Percentiles rank a stretch among this genome's conserved stretches.
phyloP scores from a whole-genome alignment of 2,113 vertebrate species.

The Toxotes jaculatrix region DNA sequence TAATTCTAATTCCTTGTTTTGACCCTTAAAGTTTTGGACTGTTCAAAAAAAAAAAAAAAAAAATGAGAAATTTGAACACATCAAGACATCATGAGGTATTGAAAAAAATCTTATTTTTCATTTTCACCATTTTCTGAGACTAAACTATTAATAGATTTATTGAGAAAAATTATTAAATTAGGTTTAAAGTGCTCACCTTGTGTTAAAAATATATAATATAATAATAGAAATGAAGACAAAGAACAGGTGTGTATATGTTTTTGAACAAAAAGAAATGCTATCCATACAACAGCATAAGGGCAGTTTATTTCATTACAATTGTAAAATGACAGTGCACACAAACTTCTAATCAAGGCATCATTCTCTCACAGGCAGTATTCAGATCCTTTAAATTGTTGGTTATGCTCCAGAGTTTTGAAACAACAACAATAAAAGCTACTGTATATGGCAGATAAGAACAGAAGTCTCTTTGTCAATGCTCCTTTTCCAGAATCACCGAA shows the following conservation, averaged over 20 bases:
- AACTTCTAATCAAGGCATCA: conserved; percentile 63
- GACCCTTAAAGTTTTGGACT: no score
- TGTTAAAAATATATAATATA: background rate
- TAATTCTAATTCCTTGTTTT: no score
- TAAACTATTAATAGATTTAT: no score
- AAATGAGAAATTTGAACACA: no score
- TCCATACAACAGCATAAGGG: conserved; percentile 63
- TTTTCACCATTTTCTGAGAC: background rate
- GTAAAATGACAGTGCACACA: conserved; percentile 72
- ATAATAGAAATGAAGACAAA: background rate
- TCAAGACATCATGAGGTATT: no score
- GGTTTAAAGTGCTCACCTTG: background rate
- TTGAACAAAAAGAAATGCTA: conserved; percentile 5
- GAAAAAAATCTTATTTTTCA: background rate
- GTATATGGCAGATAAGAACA: conserved; percentile 52
- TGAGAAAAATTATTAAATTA: no score
- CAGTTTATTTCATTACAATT: conserved; percentile 76
- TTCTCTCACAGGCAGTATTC: conserved; percentile 76
- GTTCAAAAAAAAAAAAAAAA: no score
- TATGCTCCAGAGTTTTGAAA: conserved; percentile 53
- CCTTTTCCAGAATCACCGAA: conserved; percentile 31
- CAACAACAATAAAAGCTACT: conserved; percentile 66
- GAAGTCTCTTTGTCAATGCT: conserved; percentile 11
- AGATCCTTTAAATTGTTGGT: conserved; percentile 50
- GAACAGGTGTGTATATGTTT: background rate